Conservation (phyloP, 2,113 vertebrate genomes). For the Carettochelys insculpta region DNA sequence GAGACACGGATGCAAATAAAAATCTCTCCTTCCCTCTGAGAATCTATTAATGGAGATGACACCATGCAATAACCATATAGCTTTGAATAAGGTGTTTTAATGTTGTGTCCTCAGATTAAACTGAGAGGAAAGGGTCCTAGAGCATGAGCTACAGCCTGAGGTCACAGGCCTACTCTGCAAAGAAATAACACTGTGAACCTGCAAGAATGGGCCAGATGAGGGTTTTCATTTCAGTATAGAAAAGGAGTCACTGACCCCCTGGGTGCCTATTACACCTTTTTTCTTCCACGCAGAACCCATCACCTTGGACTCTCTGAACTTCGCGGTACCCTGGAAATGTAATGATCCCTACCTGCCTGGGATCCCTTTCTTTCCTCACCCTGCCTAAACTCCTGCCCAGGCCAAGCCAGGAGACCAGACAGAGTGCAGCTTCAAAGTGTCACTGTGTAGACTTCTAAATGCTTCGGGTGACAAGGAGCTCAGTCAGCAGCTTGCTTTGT, state of each 20-base stretch:
- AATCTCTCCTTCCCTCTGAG: neutral
- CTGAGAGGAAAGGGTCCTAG: neutral
- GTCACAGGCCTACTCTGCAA: too few relatives aligned
- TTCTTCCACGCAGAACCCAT: neutral
- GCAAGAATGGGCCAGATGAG: too few relatives aligned
- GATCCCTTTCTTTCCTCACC: neutral
- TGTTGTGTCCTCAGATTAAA: neutral
- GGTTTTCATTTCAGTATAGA: too few relatives aligned
- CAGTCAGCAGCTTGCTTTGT: too few relatives aligned
- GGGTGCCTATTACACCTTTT: neutral
- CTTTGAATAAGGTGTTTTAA: neutral
- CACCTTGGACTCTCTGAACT: neutral
- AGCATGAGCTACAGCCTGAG: too few relatives aligned
- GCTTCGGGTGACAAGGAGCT: neutral
- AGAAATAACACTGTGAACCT: too few relatives aligned
- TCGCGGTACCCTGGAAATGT: neutral
- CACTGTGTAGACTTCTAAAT: neutral
- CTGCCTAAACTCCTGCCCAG: neutral
- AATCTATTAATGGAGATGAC: neutral
- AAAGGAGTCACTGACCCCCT: too few relatives aligned
- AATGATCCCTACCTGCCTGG: neutral
- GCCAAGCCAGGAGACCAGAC: neutral
- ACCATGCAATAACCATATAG: neutral
- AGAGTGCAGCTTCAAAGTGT: neutral
- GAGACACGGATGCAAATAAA: neutral